phyloP scores from a whole-genome alignment of 2,797 vertebrate genomes.

The Megalops cyprinoides region DNA sequence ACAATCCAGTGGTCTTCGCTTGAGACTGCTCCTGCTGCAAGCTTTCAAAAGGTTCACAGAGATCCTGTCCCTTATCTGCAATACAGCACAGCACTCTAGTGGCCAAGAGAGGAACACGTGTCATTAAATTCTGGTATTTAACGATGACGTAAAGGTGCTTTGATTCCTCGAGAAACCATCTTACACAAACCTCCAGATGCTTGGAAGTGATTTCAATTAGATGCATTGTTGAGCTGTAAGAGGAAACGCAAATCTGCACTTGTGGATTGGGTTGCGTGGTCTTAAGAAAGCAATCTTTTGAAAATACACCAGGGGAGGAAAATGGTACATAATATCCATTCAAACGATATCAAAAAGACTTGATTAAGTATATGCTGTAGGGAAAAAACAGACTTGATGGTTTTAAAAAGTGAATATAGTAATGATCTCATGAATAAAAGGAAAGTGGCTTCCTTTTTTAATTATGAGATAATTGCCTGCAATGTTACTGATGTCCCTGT shows the following conservation, averaged over 20 bases:
- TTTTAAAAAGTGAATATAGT: slow-evolving; percentile 37
- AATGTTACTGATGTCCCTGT: slow-evolving; percentile 44
- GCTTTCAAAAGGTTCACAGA: not conserved
- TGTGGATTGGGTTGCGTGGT: slow-evolving; percentile 20
- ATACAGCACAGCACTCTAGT: slow-evolving; percentile 83
- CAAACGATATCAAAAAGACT: slow-evolving; percentile 50
- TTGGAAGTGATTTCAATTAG: slow-evolving; percentile 61
- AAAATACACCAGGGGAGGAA: slow-evolving; percentile 29
- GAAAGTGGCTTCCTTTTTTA: slow-evolving; percentile 47
- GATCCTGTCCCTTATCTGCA: slow-evolving; percentile 54
- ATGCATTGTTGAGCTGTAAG: slow-evolving; percentile 51
- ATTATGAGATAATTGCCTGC: slow-evolving; percentile 52
- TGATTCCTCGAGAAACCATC: slow-evolving; percentile 46
- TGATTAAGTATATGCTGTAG: slow-evolving; percentile 53
- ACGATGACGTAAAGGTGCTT: slow-evolving; percentile 37
- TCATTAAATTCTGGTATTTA: slow-evolving; percentile 12
- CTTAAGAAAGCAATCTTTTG: slow-evolving; percentile 35
- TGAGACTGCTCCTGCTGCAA: slow-evolving; percentile 20
- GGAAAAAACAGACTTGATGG: slow-evolving; percentile 49
- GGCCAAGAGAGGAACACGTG: slow-evolving; percentile 68
- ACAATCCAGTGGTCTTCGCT: not conserved
- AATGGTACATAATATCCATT: slow-evolving; percentile 45
- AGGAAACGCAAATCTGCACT: slow-evolving; percentile 28
- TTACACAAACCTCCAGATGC: slow-evolving; percentile 55
- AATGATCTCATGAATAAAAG: slow-evolving; percentile 36